phyloP scores from a whole-genome alignment of 2,888 invertebrate species.

The Catocala sponsa region DNA sequence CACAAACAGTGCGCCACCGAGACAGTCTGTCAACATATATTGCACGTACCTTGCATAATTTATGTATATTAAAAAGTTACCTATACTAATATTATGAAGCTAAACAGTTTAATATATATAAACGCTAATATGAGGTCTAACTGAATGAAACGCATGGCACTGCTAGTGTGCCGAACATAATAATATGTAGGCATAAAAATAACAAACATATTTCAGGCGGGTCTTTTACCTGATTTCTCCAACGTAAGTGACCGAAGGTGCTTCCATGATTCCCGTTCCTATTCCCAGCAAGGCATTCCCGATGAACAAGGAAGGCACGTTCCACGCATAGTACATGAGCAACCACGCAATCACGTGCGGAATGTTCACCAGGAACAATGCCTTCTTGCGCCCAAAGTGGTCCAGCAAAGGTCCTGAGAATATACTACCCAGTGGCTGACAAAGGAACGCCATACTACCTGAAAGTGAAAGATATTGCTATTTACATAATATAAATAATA shows the following conservation, averaged over 20 bases:
- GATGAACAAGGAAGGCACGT: conserved; percentile 80
- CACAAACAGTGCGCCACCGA: no score
- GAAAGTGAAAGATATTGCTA: conserved; percentile 41
- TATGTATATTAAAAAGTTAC: no score
- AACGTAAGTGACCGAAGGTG: conserved; percentile 89
- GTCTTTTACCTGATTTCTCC: conserved; percentile 84
- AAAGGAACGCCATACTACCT: conserved; percentile 88
- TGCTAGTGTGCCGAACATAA: no score
- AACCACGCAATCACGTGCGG: conserved; percentile 88
- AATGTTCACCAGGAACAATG: conserved; percentile 87
- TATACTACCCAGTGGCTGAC: conserved; percentile 88
- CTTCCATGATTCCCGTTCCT: conserved; percentile 89
- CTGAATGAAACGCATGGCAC: no score
- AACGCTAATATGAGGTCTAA: no score
- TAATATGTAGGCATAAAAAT: no score
- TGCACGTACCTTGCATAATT: no score
- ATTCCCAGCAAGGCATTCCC: conserved; percentile 86
- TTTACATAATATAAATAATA: no score
- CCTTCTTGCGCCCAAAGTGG: conserved; percentile 85
- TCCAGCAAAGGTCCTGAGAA: conserved; percentile 87
- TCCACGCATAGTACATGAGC: conserved; percentile 84
- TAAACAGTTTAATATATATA: no score
- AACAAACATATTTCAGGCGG: conserved; percentile 8
- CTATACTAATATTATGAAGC: no score
- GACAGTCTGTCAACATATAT: no score